Percentiles rank a stretch among this genome's conserved stretches.
These are phyloP conservation scores for Rhabdomys pumilio DNA, from an alignment of 2,797 vertebrate species.

Conservation along the genomic window DNA sequence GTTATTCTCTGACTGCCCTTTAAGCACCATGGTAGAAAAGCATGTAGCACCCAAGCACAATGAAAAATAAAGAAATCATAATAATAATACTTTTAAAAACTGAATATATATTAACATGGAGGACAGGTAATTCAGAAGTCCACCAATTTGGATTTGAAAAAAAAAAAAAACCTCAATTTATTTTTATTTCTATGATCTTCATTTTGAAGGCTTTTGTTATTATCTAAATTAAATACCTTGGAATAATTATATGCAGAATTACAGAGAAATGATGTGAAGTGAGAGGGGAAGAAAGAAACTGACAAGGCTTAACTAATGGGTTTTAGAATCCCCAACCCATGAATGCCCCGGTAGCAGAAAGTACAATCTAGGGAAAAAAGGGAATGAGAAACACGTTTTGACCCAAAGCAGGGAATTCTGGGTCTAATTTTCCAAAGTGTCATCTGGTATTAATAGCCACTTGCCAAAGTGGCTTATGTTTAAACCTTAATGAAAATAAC, in stretches of 20 bases:
- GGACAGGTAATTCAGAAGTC: neutral
- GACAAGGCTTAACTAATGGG: no score
- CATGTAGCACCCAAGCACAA: neutral
- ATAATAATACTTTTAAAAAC: neutral
- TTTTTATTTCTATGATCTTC: conserved; percentile 1
- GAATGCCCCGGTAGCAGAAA: neutral
- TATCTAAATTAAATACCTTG: neutral
- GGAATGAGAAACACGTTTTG: neutral
- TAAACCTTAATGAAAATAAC: conserved; percentile 7
- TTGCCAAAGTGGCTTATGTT: neutral
- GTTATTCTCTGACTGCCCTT: neutral
- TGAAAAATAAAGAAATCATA: neutral
- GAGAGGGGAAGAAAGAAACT: neutral
- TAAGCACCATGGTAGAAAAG: neutral
- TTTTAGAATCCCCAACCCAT: neutral
- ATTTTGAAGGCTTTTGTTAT: neutral
- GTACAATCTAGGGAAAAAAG: neutral
- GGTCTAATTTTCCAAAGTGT: neutral
- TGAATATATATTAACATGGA: neutral
- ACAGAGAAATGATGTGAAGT: neutral
- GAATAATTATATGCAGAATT: neutral
- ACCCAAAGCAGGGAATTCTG: neutral
- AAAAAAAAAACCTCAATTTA: neutral
- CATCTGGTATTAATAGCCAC: neutral
- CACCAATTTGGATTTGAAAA: neutral